These are phyloP conservation scores for Gymnosoma rotundatum DNA, from an alignment of 2,888 invertebrate genomes.

Conservation along the genomic window DNA sequence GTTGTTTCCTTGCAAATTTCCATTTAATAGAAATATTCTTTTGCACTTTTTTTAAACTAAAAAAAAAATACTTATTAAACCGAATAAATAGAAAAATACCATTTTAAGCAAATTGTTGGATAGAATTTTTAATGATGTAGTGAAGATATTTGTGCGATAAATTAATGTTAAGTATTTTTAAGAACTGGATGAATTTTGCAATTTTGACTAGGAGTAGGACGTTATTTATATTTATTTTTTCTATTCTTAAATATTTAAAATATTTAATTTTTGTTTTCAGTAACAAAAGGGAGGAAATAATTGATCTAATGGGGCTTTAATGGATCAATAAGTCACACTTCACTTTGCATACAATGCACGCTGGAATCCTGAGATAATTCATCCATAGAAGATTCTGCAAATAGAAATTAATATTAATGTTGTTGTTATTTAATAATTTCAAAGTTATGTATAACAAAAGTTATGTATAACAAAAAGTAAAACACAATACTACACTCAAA, in stretches of 20 bases:
- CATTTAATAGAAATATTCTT: constrained; percentile 21
- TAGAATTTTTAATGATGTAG: constrained; percentile 16
- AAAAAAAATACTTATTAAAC: constrained; percentile 7
- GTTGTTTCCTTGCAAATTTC: constrained; percentile 34
- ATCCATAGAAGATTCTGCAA: constrained; percentile 91
- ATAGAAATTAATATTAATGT: constrained; percentile 57
- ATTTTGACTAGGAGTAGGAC: constrained; percentile 82
- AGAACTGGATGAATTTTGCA: constrained; percentile 82
- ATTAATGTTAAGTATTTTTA: constrained; percentile 58
- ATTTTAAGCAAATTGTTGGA: constrained; percentile 44
- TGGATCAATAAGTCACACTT: constrained; percentile 84
- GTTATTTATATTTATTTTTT: constrained; percentile 66
- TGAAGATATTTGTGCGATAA: constrained; percentile 46
- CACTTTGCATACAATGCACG: constrained; percentile 92
- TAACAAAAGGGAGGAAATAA: constrained; percentile 42
- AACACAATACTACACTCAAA: no score
- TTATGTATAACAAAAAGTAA: no score
- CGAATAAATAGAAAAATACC: constrained; percentile 24
- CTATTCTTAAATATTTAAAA: constrained; percentile 53
- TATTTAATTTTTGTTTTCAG: constrained; percentile 33
- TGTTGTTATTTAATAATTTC: no score
- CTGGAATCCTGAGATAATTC: constrained; percentile 94
- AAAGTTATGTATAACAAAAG: no score
- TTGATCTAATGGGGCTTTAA: constrained; percentile 70
- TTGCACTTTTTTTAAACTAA: constrained; percentile 32